Conservation (phyloP, 2,888 invertebrate species). For the Melanchra persicariae region DNA sequence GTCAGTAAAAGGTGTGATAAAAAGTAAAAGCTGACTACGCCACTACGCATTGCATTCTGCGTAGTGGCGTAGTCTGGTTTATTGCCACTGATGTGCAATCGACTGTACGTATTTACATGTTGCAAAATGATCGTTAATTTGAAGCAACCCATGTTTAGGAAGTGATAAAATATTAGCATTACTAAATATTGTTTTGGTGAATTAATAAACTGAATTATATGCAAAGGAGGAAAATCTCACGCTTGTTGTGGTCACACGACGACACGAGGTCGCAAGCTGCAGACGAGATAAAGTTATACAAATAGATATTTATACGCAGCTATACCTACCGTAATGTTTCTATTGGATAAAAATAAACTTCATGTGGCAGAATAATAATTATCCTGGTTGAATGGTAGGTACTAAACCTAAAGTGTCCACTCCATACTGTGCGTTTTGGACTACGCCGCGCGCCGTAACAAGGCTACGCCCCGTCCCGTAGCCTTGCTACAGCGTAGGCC, state of each 20-base stretch:
- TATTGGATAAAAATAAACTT: no score
- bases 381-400: background rate
- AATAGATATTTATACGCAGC: background rate
- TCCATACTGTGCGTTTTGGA: background rate
- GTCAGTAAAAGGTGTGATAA: no score
- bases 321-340: background rate
- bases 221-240: constrained; percentile 32
- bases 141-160: constrained; percentile 11
- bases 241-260: background rate
- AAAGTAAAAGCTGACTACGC: no score
- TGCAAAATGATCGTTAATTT: background rate
- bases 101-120: no score
- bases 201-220: constrained; percentile 18
- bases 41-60: no score
- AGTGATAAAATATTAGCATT: constrained; percentile 9
- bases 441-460: background rate
- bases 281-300: background rate
- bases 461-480: background rate
- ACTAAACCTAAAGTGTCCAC: background rate
- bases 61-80: no score
- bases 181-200: constrained; percentile 24
- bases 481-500: background rate
- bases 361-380: background rate
- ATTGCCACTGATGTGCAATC: no score
- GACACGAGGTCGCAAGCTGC: constrained; percentile 19